Base-by-base conservation (phyloP, 2,888 invertebrate genomes). In the Adelphocoris suturalis region DNA sequence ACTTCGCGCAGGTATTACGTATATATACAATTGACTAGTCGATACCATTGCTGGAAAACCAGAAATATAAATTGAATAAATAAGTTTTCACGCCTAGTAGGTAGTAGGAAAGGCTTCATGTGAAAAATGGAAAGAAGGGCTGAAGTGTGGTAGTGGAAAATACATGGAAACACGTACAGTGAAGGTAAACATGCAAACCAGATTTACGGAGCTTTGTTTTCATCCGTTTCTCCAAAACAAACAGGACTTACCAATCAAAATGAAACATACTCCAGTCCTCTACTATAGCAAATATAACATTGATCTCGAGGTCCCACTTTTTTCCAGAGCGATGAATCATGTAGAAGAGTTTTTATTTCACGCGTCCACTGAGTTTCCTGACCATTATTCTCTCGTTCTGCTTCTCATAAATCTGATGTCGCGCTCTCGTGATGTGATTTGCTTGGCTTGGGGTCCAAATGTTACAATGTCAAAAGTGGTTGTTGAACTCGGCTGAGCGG, bases 381-480 rank as follows among this genome's bases (percentile, higher is more conserved):
- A 68, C n/a, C 68, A 68, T 68, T 68, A 68, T 68, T 68, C 68
- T 68, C 68, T 5, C 23, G 68, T 68, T 68, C 68, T 23, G 68
- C 68, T 68, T 23, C 27, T 68, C 68, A 23, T 68, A 68, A 68
- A 68, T 68, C 68, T 68, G 68, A 23, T 68, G 68, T 19, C 68
- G 13, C 27, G 68, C 68, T 68, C 68, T 68, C 68, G 68, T 68
- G 68, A 68, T 68, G 68, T 68, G 68, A 68, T 68, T 68, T 68
- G 68, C 68, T 68, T 68, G 68, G 68, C 68, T 68, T 19, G 68
- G 19, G 68, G 23, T 5, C 68, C 68, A 68, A 68, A 68, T 68
- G 68, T 68, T 68, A 23, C 68, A 68, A 23, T 23, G 23, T 23
- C 68, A 23, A 23, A 27, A 68, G 68, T 9, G 23, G 23, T 68